Conservation (phyloP, 2,113 vertebrate genomes). For the Elaphurus davidianus region DNA sequence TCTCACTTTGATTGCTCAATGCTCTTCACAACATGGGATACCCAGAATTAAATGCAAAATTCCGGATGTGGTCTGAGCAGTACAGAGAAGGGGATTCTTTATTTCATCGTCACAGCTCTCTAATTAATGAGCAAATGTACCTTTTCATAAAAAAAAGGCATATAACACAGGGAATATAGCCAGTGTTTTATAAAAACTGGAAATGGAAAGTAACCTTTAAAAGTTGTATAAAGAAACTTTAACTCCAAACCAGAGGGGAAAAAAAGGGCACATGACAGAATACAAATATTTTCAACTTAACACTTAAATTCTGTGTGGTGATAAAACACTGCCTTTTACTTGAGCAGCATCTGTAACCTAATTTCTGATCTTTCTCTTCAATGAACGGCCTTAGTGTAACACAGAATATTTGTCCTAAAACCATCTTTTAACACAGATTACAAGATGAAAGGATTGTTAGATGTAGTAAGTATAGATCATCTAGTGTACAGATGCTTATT, state of each 20-base stretch:
- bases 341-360: constrained; percentile 76
- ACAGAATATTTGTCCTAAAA: constrained; percentile 84
- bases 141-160: constrained; percentile 15
- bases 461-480: constrained; percentile 86
- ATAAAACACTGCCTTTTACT: constrained; percentile 60
- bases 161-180: constrained; percentile 54
- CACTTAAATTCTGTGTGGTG: constrained; percentile 56
- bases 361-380: constrained; percentile 81
- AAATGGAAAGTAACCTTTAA: background rate
- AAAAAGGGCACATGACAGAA: constrained; percentile 27
- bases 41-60: background rate
- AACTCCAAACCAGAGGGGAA: background rate
- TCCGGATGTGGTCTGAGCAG: background rate
- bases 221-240: background rate
- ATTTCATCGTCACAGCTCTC: background rate
- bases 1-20: background rate
- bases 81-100: background rate
- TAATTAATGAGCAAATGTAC: background rate
- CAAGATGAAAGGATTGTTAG: constrained; percentile 81
- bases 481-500: constrained; percentile 82
- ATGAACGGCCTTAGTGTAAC: constrained; percentile 78
- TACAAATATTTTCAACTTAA: constrained; percentile 75
- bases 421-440: constrained; percentile 87
- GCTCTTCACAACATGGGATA: background rate
- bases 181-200: background rate